Conservation (phyloP, 2,888 invertebrate genomes). For the Helicoverpa assulta region DNA sequence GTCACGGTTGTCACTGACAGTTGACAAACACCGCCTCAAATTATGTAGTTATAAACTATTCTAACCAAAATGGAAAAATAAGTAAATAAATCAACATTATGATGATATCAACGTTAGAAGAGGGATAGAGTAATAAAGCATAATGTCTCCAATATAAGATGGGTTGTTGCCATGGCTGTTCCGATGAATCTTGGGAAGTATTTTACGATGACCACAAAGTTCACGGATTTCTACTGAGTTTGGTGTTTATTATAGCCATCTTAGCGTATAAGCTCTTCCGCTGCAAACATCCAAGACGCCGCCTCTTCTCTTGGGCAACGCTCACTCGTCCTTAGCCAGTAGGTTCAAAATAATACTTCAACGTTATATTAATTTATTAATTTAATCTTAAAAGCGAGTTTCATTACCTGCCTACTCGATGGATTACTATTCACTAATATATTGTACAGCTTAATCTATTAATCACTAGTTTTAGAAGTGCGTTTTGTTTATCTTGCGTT, state of each 20-base stretch:
- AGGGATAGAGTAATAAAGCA: conserved; percentile 23
- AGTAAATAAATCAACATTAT: conserved; percentile 15
- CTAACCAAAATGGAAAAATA: conserved; percentile 8
- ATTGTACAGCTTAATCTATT: conserved; percentile 21
- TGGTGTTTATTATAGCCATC: conserved; percentile 63
- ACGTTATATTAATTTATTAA: neutral
- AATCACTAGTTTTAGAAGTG: conserved; percentile 11
- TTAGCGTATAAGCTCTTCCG: conserved; percentile 71
- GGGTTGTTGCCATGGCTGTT: conserved; percentile 68
- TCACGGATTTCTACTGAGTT: conserved; percentile 63
- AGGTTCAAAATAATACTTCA: conserved; percentile 27
- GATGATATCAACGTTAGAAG: conserved; percentile 1
- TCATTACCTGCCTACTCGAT: conserved; percentile 7
- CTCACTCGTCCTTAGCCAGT: neutral
- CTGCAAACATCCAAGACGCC: conserved; percentile 67
- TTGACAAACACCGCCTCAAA: conserved; percentile 24
- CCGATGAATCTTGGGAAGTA: conserved; percentile 61
- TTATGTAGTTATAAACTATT: conserved; percentile 13
- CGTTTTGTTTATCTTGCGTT: conserved; percentile 69
- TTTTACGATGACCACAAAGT: conserved; percentile 66
- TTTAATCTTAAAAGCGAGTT: conserved; percentile 13
- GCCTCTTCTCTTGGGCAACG: conserved; percentile 47
- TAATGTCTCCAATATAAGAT: conserved; percentile 54
- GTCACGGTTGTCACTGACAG: neutral
- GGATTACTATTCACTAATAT: conserved; percentile 22